Evolutionary conservation across 2,888 invertebrate species (phyloP).

Genomic region (Unio pictorum): DNA sequence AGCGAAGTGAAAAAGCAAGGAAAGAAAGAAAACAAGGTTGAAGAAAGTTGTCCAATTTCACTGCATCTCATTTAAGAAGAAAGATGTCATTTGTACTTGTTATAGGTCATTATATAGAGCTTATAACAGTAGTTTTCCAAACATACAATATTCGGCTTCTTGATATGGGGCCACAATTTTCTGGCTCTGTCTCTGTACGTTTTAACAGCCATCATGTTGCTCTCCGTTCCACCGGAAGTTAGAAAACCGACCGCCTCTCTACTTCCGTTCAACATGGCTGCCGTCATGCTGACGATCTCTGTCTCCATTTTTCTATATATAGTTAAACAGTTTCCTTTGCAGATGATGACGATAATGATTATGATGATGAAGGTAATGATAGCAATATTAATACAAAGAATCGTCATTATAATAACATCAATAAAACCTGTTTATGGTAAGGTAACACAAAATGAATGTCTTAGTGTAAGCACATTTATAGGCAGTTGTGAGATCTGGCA

Average conservation of each 20-base stretch:
- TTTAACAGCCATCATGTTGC: conserved; percentile 68
- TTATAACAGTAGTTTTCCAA: no score
- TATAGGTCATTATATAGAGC: no score
- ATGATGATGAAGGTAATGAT: background rate
- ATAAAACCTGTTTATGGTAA: background rate
- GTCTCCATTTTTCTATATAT: conserved; percentile 64
- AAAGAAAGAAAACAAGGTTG: no score
- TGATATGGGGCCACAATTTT: conserved; percentile 58
- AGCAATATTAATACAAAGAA: background rate
- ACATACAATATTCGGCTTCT: conserved; percentile 58
- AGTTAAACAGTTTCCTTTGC: background rate
- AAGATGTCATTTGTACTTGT: no score
- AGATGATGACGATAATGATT: background rate
- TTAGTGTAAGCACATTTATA: no score
- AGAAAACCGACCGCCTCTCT: conserved; percentile 59
- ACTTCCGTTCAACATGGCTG: conserved; percentile 65
- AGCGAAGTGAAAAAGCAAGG: no score
- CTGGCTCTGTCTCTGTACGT: conserved; percentile 60
- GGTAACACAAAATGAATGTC: no score
- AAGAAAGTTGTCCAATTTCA: no score
- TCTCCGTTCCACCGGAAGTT: conserved; percentile 69
- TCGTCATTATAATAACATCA: background rate
- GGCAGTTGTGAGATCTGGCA: no score
- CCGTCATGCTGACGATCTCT: conserved; percentile 65
- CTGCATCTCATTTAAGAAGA: no score